phyloP scores from a whole-genome alignment of 2,113 vertebrate genomes.

The Chaetops frenatus region DNA sequence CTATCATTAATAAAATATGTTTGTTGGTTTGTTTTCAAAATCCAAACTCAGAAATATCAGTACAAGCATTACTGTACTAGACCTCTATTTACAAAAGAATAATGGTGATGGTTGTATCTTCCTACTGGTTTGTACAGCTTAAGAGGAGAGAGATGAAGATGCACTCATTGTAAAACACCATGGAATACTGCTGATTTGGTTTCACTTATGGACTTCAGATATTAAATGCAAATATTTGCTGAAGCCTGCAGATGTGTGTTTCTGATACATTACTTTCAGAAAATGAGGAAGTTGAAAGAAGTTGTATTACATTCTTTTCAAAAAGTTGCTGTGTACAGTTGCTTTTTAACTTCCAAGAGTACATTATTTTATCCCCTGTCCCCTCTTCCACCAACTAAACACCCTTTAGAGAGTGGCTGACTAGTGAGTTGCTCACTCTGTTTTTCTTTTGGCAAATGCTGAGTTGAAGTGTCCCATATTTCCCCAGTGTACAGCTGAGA shows the following conservation, averaged over 20 bases:
- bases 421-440: background rate
- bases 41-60: background rate
- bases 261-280: background rate
- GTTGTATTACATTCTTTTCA: background rate
- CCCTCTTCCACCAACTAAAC: background rate
- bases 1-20: background rate
- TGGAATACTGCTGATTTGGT: background rate
- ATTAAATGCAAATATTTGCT: constrained; percentile 31
- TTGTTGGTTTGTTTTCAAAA: background rate
- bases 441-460: background rate
- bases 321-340: background rate
- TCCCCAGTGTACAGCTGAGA: background rate
- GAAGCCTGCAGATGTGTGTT: background rate
- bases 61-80: background rate
- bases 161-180: background rate
- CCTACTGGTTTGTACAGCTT: background rate
- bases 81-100: background rate
- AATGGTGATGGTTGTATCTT: background rate
- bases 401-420: background rate
- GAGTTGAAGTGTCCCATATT: background rate
- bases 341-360: background rate
- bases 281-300: background rate
- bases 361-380: background rate
- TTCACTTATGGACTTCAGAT: background rate
- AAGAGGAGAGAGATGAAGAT: background rate